These are phyloP conservation scores for Atrichornis clamosus DNA, from an alignment of 2,113 vertebrate species.

Conservation along the genomic window DNA sequence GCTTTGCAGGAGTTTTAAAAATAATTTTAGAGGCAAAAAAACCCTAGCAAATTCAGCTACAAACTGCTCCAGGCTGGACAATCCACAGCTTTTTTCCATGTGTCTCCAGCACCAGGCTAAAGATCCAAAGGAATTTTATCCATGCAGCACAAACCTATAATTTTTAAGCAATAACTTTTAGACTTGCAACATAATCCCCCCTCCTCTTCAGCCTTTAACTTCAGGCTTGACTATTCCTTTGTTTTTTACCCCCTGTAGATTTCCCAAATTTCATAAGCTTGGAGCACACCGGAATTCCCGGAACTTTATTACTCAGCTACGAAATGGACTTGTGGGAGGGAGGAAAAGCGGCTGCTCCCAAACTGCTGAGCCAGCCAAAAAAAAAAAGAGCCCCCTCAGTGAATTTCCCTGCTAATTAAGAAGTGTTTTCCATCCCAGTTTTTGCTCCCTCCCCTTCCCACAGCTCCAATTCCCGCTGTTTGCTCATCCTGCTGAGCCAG, in stretches of 20 bases:
- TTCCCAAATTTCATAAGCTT: not conserved
- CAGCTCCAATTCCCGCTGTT: not conserved
- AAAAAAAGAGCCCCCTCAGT: not conserved
- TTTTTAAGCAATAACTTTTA: not conserved
- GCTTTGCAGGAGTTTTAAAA: fast-evolving
- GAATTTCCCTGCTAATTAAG: slow-evolving; percentile 11
- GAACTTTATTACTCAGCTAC: not conserved
- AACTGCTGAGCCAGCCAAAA: not conserved
- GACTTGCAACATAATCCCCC: not conserved
- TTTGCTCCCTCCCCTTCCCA: not conserved
- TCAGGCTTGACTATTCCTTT: not conserved
- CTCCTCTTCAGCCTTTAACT: not conserved
- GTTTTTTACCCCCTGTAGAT: fast-evolving
- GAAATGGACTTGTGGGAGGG: not conserved
- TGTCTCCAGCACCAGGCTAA: not conserved
- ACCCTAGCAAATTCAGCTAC: not conserved
- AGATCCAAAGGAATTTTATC: not conserved
- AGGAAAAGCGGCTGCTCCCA: not conserved
- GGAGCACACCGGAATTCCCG: fast-evolving
- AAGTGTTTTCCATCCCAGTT: not conserved
- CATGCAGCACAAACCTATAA: not conserved
- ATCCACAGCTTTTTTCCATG: not conserved
- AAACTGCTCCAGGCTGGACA: not conserved
- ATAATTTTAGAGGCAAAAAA: not conserved
- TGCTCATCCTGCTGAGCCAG: not conserved